These are phyloP conservation scores for Tenualosa thibaudeaui DNA, from an alignment of 2,797 vertebrate species.

Conservation along the genomic window DNA sequence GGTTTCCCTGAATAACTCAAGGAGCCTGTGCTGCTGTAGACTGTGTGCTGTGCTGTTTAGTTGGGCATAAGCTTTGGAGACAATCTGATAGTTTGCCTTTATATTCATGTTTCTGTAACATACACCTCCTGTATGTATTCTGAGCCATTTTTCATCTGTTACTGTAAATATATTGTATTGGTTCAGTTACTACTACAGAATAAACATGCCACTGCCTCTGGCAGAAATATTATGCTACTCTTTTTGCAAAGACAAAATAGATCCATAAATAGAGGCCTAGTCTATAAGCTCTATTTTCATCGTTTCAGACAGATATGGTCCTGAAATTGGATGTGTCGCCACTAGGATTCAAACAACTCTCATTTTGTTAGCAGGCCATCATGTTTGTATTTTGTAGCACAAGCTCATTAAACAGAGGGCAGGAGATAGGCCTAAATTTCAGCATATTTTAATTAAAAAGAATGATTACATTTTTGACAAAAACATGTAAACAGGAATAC, in stretches of 20 bases:
- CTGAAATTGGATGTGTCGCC: neutral
- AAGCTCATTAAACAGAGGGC: neutral
- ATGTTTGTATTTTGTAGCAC: neutral
- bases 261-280: neutral
- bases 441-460: too few species aligned
- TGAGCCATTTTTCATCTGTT: neutral
- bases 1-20: slow-evolving; percentile 3
- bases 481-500: too few species aligned
- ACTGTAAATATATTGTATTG: neutral
- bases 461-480: too few species aligned
- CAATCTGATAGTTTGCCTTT: neutral
- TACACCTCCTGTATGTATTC: neutral
- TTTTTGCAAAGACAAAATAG: neutral
- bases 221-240: neutral
- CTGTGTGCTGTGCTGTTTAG: neutral
- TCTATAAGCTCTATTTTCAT: neutral
- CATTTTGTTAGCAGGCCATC: neutral
- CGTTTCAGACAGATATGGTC: neutral
- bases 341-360: neutral
- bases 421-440: neutral
- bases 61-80: neutral
- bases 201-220: neutral
- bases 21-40: neutral
- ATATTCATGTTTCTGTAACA: neutral
- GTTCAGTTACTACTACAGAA: neutral